Evolutionary conservation across 2,888 invertebrate genomes (phyloP), one percentile per base, ranked within the genome.

Genomic region (Escarpia spicata): DNA sequence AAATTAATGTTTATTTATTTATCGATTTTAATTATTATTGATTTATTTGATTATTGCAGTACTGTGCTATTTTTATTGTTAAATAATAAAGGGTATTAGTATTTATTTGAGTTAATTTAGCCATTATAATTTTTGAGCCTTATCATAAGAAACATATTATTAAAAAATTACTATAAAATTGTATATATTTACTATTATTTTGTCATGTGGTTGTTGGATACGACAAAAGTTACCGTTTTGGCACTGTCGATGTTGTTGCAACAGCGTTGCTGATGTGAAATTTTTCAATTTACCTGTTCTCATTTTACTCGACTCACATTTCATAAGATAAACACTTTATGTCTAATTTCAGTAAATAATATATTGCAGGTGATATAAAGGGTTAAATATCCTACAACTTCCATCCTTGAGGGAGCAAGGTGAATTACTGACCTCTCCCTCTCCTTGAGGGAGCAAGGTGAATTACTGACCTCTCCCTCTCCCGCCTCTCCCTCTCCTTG

Each of bases 381-480:
- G 37, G 37, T 37, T 37, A 37, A 37, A 37, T 37, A 37, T 1
- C 37, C 37, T 37, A 37, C 0, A 37, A 37, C 0, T 37, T 37
- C 37, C 37, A 37, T 37, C 37, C 37, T 37, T 37, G 37, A 37
- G 37, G 37, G 37, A 37, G n/a, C n/a, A n/a, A n/a, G n/a, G n/a
- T n/a, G n/a, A n/a, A n/a, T n/a, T n/a, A n/a, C n/a, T n/a, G n/a
- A n/a, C n/a, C n/a, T n/a, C n/a, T n/a, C n/a, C n/a, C n/a, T n/a
- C n/a, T n/a, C n/a, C n/a, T 92, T 92, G 31, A n/a, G n/a, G n/a
- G n/a, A n/a, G 37, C 37, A 37, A 37, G 37, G 37, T 37, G 37
- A 37, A 37, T 37, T 37, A 52, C 45, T 91, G 31, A 93, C 93
- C 91, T 93, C 93, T 43, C 90, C 93, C n/a, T 93, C 92, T 10